Evolutionary conservation across 2,888 invertebrate genomes (phyloP), one percentile per base, ranked within the genome.

Genomic region (Tetragnatha montana): DNA sequence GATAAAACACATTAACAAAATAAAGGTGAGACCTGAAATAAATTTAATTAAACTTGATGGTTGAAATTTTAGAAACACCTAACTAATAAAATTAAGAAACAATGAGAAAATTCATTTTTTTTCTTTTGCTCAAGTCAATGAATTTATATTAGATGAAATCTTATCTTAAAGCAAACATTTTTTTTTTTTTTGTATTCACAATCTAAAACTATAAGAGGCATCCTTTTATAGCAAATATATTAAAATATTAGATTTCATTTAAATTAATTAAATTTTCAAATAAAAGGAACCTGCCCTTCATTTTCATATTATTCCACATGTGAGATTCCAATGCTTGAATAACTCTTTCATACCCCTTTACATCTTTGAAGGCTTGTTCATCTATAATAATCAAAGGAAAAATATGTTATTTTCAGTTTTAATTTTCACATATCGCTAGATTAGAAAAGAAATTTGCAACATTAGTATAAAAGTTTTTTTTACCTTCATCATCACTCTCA

Each of bases 281-380:
- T 12, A 51, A 60, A 60, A 60, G n/a, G n/a, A 49, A 71, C 17
- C 85, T 78, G 94, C 95, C 94, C 94, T 96, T 96, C 93, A 96
- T 94, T 60, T 93, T 93, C 91, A 96, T 94, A 93, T 96, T 96
- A 22, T 96, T 95, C 96, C 96, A 96, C 78, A 95, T 94, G 92
- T 96, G 96, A 76, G 96, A 95, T 92, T 96, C 95, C 60, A 96
- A 93, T 76, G 96, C 96, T 94, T 96, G 96, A 75, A 95, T 93
- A 17, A 96, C 94, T 92, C 96, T 94, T 60, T 95, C 95, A 17
- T 96, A 95, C 6, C 96, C 96, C 91, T 94, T 94, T 85, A 95
- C 95, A 92, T 96, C 96, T 74, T 93, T 93, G 92, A 95, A 35
- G 70, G 8, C 17, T 14, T n/a, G 12, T 70, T 94, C 94, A 92